phyloP scores from a whole-genome alignment of 2,113 vertebrate species.

The Sylvicapra grimmia region DNA sequence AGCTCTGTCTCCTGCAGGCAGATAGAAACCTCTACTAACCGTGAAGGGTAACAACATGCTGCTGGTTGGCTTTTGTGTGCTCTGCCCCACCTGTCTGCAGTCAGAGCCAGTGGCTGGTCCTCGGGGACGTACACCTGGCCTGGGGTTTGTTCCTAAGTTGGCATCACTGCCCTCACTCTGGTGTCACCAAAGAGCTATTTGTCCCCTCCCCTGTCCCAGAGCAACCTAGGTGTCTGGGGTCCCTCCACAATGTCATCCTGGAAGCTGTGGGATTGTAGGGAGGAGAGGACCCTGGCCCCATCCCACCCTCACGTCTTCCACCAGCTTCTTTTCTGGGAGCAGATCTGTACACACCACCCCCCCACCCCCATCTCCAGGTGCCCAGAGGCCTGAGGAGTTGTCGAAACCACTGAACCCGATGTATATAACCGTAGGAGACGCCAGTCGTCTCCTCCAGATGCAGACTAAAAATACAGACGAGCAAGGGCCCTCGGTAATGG shows the following conservation, averaged over 20 bases:
- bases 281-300: neutral
- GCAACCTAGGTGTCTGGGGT: neutral
- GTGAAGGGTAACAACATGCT: neutral
- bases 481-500: constrained; percentile 61
- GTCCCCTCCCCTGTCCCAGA: neutral
- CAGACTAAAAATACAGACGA: constrained; percentile 66
- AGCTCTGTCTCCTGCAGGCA: neutral
- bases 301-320: neutral
- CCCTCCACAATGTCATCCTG: neutral
- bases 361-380: neutral
- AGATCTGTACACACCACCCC: neutral
- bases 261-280: neutral
- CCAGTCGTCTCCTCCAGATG: constrained; percentile 58
- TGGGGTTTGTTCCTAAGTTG: neutral
- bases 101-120: neutral
- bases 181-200: neutral
- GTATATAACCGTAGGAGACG: constrained; percentile 49
- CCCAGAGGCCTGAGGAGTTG: constrained; percentile 57
- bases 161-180: neutral
- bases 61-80: neutral
- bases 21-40: neutral
- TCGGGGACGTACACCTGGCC: neutral
- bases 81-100: neutral
- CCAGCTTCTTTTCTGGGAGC: neutral
- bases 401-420: constrained; percentile 57